Evolutionary conservation across 2,113 vertebrate genomes (phyloP).

Genomic region (Reinhardtius hippoglossoides): DNA sequence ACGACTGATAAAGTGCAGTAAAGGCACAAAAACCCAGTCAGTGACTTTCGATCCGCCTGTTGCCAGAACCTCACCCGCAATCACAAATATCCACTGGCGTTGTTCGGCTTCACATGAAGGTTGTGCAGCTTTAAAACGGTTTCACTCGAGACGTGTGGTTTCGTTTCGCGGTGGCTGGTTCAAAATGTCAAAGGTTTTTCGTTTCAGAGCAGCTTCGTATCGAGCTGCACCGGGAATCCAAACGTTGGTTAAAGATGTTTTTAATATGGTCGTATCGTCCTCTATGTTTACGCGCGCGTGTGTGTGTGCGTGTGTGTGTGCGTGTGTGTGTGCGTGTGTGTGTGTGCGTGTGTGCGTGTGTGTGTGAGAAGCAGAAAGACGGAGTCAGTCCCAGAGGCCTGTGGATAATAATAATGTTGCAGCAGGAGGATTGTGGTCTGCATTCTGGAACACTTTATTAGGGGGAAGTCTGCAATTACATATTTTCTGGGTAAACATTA

Average conservation of each 20-base stretch:
- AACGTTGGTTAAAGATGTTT: constrained; percentile 19
- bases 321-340: no score
- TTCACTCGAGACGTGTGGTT: neutral
- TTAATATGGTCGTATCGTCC: constrained; percentile 18
- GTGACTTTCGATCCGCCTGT: no score
- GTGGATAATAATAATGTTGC: constrained; percentile 71
- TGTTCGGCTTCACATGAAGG: neutral
- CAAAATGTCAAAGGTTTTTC: constrained; percentile 8
- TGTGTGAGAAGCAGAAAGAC: constrained; percentile 12
- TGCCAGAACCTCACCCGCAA: neutral
- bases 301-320: no score
- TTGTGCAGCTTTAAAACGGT: neutral
- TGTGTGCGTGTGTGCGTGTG: constrained; percentile 30
- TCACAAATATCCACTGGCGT: neutral
- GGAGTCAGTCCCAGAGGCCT: constrained; percentile 47
- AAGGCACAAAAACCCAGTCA: no score
- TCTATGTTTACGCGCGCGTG: neutral
- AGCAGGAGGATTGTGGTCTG: constrained; percentile 81
- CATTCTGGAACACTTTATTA: constrained; percentile 88
- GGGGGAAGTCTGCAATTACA: constrained; percentile 92
- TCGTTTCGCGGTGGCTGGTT: neutral
- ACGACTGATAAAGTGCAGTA: no score
- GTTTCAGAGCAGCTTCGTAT: constrained; percentile 1
- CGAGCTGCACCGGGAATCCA: neutral
- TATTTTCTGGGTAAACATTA: constrained; percentile 93